Evolutionary conservation across 1,140 invertebrate genomes (phyloP).

Genomic region (Apis cerana): DNA sequence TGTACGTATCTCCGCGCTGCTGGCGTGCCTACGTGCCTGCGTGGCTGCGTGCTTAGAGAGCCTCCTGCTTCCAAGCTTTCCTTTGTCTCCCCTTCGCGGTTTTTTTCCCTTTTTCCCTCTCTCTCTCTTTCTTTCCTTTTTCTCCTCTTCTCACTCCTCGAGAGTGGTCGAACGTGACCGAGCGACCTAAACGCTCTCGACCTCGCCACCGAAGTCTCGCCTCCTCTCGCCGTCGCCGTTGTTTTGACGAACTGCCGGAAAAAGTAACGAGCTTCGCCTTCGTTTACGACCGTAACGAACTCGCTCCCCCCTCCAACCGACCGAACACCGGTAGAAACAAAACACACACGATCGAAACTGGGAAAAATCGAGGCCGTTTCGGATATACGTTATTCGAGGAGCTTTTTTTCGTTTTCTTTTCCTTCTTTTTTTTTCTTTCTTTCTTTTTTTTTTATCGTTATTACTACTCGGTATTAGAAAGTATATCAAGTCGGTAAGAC

Average conservation of each 20-base stretch:
- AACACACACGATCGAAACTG: not conserved
- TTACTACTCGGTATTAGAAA: not conserved
- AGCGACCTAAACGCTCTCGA: constrained; percentile 13
- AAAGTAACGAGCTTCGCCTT: not conserved
- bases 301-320: not conserved
- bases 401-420: not conserved
- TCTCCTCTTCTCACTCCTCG: not conserved
- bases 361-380: constrained; percentile 12
- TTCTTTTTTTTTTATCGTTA: not conserved
- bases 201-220: not conserved
- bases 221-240: not conserved
- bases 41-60: constrained; percentile 28
- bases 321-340: not conserved
- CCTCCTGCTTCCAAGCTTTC: not conserved
- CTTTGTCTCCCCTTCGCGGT: constrained; percentile 23
- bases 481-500: not conserved
- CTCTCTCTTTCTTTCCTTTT: constrained; percentile 13
- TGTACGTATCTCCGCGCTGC: not conserved
- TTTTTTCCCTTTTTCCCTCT: constrained; percentile 26
- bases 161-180: constrained; percentile 46
- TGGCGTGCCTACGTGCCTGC: not conserved
- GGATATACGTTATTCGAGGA: not conserved
- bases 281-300: constrained; percentile 30
- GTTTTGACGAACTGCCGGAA: constrained; percentile 21
- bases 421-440: not conserved